Percentiles rank a stretch among this genome's conserved stretches.
phyloP scores from a whole-genome alignment of 1,140 invertebrate species.

The Agraylea sexmaculata region DNA sequence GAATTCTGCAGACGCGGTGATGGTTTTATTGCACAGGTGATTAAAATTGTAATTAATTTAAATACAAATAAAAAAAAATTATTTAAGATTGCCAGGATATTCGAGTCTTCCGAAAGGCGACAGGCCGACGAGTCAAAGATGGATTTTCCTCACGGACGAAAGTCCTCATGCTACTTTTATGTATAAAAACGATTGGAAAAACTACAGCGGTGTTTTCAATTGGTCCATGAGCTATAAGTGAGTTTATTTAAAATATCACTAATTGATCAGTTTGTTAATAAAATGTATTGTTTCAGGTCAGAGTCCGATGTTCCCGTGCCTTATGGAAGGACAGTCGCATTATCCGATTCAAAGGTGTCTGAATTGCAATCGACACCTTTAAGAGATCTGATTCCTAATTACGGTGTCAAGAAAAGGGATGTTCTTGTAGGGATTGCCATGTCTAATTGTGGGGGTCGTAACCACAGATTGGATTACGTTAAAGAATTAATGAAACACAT shows the following conservation, averaged over 20 bases:
- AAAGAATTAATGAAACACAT: slow-evolving; percentile 41
- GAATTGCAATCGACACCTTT: neutral
- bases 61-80: too few relatives aligned
- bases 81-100: neutral
- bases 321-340: slow-evolving; percentile 41
- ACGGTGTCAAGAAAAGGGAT: slow-evolving; percentile 24
- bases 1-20: slow-evolving; percentile 39
- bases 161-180: slow-evolving; percentile 44
- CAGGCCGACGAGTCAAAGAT: slow-evolving; percentile 38
- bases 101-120: slow-evolving; percentile 3
- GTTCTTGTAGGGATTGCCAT: slow-evolving; percentile 43
- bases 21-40: slow-evolving; percentile 48
- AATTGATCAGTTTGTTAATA: neutral
- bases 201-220: slow-evolving; percentile 49
- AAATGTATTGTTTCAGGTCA: slow-evolving; percentile 29
- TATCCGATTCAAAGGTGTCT: slow-evolving; percentile 1
- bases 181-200: slow-evolving; percentile 21
- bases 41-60: too few relatives aligned
- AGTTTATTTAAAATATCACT: slow-evolving; percentile 4
- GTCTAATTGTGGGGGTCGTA: slow-evolving; percentile 44
- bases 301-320: slow-evolving; percentile 54
- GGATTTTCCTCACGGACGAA: slow-evolving; percentile 51
- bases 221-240: slow-evolving; percentile 41
- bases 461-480: slow-evolving; percentile 45
- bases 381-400: slow-evolving; percentile 10